Conservation (phyloP, 2,888 invertebrate species). For the Xestia xanthographa region DNA sequence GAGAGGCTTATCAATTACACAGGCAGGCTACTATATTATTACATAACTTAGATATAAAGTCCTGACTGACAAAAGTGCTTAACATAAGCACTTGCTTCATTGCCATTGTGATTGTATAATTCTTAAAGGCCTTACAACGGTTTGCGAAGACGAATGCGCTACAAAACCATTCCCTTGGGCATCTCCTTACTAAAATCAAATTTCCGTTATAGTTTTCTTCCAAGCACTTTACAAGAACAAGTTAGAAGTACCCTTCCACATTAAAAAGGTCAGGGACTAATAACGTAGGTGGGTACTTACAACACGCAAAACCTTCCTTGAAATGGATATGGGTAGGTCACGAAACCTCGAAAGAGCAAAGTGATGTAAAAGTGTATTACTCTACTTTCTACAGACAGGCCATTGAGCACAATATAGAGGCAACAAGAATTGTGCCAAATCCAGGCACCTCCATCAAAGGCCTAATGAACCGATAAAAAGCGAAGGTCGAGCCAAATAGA, state of each 20-base stretch:
- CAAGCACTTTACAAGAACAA: conserved; percentile 37
- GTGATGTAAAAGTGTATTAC: conserved; percentile 31
- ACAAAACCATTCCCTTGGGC: conserved; percentile 9
- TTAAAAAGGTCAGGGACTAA: conserved; percentile 60
- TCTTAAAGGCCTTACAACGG: conserved; percentile 4
- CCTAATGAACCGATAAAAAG: conserved; percentile 56
- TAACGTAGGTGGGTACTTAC: conserved; percentile 29
- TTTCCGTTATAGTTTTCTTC: conserved; percentile 16
- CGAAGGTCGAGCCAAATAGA: conserved; percentile 49
- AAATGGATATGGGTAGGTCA: conserved; percentile 56
- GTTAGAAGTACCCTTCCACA: conserved; percentile 23
- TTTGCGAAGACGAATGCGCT: conserved; percentile 13
- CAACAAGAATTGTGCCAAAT: conserved; percentile 31
- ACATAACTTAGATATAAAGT: conserved; percentile 9
- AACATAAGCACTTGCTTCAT: conserved; percentile 15
- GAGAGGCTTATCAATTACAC: conserved; percentile 25
- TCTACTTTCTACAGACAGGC: conserved; percentile 28
- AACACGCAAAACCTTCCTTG: conserved; percentile 59
- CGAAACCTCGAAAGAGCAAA: conserved; percentile 43
- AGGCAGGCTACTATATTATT: conserved; percentile 12
- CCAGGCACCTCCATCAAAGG: conserved; percentile 18
- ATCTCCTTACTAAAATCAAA: conserved; percentile 5
- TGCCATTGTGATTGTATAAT: conserved; percentile 17
- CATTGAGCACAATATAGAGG: conserved; percentile 18
- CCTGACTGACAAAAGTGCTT: conserved; percentile 12